phyloP scores from a whole-genome alignment of 2,797 vertebrate species.

The Chrosomus eos region DNA sequence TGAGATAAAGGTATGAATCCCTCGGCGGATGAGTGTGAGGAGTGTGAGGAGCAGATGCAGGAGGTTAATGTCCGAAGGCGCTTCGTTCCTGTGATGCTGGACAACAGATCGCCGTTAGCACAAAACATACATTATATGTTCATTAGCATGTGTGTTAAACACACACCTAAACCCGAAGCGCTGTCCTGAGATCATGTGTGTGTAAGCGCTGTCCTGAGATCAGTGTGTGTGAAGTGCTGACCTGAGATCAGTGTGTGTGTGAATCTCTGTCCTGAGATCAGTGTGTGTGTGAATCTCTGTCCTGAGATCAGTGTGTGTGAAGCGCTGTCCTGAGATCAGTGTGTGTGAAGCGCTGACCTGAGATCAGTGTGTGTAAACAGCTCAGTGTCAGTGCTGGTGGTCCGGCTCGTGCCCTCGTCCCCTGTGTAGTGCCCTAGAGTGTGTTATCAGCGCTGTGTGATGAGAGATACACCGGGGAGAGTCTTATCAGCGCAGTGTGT shows the following conservation, averaged over 20 bases:
- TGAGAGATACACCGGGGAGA: conserved; percentile 20
- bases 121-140: neutral
- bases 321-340: too few relatives aligned
- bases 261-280: too few relatives aligned
- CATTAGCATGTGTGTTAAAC: neutral
- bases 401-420: neutral
- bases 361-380: neutral
- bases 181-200: too few relatives aligned
- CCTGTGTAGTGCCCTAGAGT: conserved; percentile 16
- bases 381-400: neutral
- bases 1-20: neutral
- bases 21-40: neutral
- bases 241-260: too few relatives aligned
- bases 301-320: too few relatives aligned
- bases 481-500: conserved; percentile 21
- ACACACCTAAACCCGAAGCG: neutral
- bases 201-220: too few relatives aligned
- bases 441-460: conserved; percentile 19
- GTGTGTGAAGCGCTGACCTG: neutral
- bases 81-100: neutral
- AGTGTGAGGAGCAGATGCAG: neutral
- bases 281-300: too few relatives aligned
- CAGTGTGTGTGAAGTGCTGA: too few relatives aligned
- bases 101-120: neutral
- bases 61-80: neutral